A percentile compares a stretch with the other conserved stretches of the same genome.
phyloP scores from a whole-genome alignment of 92 coral and sea anemone genomes.

The Pocillopora grandis region DNA sequence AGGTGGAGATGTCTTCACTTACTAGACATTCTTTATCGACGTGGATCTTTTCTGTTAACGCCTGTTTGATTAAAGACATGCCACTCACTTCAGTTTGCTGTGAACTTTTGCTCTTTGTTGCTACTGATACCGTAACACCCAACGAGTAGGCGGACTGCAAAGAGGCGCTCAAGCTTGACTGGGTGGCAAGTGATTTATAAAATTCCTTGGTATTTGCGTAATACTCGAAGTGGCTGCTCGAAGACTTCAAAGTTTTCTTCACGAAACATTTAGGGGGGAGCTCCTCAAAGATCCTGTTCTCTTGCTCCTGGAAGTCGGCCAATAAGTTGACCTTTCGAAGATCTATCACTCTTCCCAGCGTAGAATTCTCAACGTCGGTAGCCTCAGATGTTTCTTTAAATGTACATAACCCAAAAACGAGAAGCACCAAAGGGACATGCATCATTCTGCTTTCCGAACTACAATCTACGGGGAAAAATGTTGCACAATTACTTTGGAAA shows the following conservation, averaged over 20 bases:
- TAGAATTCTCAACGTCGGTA: neutral
- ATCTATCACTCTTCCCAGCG: neutral
- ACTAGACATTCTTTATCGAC: constrained; percentile 9
- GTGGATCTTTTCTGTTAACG: neutral
- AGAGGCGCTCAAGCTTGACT: constrained; percentile 13
- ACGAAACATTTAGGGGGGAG: neutral
- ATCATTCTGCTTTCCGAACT: neutral
- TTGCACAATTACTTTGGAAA: too few species aligned
- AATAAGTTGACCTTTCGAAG: neutral
- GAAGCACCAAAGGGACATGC: neutral
- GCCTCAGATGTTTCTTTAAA: neutral
- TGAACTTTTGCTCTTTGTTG: constrained; percentile 18
- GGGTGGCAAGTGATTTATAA: constrained; percentile 23
- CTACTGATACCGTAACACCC: constrained; percentile 13
- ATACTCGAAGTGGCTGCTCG: neutral
- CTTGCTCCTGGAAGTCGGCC: neutral
- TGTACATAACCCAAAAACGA: neutral
- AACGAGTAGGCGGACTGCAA: constrained; percentile 9
- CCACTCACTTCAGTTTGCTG: neutral
- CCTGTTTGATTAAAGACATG: neutral
- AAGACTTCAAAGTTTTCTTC: neutral
- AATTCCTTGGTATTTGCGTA: constrained; percentile 12
- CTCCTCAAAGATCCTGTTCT: neutral
- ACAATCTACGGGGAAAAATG: too few species aligned
- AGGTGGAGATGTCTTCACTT: neutral